Base-by-base conservation (phyloP, 2,113 vertebrate genomes). In the Cololabis saira region DNA sequence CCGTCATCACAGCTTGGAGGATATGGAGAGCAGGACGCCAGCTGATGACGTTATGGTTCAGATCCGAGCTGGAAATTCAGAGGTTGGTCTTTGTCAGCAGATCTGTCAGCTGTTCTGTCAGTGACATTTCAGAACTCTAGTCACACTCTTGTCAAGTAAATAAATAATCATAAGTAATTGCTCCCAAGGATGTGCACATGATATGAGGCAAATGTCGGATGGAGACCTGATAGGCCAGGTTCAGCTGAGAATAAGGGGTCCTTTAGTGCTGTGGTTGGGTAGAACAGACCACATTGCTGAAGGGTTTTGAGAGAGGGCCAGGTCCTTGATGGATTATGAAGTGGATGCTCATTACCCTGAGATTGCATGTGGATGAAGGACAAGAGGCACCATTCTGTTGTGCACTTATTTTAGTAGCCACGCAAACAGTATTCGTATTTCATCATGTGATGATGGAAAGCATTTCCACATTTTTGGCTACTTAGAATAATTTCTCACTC, bases 41-140 rank as follows among this genome's bases (percentile, higher is more conserved):
- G 89, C 88, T 68, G 94, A 97, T 92, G 94, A 96, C 78, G 85
- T 95, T 91, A 93, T 95, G 74, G 94, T 99, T 74, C 97, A 99
- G 85, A 99, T 99, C 91, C 94, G 95, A 88, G 98, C 97, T 76
- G 92, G 94, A 78, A 99, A 98, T 92, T 94, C 95, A 81, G 97
- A 99, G 95, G 98, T 98, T 92, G 62, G 84, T 85, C 63, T 67
- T 59, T 57, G 70, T 85, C 83, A 64, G 74, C 74, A 63, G 61
- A 73, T 80, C 67, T 65, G 65, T 78, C 81, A 77, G 82, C 80
- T 78, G 78, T 83, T 84, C 77, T 61, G 56, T 72, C 74, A 17
- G 67, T 81, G 77, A 74, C 67, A 83, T 75, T 69, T 82, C 71
- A 55, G 73, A 75, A 57, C 63, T 37, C 84, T 78, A 71, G 84